Percentiles rank a stretch among this genome's conserved stretches.
These are phyloP conservation scores for Thamnaconus septentrionalis DNA, from an alignment of 2,113 vertebrate genomes.

Conservation along the genomic window DNA sequence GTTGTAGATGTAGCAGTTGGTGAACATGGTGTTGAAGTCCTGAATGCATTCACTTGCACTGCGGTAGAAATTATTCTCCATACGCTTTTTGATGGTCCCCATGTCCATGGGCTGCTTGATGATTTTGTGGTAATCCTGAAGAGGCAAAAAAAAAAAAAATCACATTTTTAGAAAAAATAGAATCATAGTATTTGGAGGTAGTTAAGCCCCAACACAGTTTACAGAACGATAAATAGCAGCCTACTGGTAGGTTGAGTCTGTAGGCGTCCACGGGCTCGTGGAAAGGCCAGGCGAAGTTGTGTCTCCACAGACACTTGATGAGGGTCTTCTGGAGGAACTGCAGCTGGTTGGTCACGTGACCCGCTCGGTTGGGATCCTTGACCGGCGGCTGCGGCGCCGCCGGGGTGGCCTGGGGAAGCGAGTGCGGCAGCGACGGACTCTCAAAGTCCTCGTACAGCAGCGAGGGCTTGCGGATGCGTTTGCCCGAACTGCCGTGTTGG, in stretches of 20 bases:
- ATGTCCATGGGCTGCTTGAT: slow-evolving; percentile 98
- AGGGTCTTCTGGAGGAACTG: slow-evolving; percentile 91
- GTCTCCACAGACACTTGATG: slow-evolving; percentile 90
- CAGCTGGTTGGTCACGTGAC: slow-evolving; percentile 89
- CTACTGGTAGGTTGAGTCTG: slow-evolving; percentile 81
- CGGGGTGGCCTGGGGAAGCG: slow-evolving; percentile 64
- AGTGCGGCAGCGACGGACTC: slow-evolving; percentile 82
- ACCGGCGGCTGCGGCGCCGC: slow-evolving; percentile 74
- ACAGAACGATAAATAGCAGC: slow-evolving; percentile 7
- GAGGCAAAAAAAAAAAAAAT: background rate
- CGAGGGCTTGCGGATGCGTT: slow-evolving; percentile 92
- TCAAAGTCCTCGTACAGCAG: slow-evolving; percentile 92
- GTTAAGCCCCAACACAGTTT: background rate
- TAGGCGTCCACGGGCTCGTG: slow-evolving; percentile 88
- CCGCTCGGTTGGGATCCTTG: slow-evolving; percentile 82
- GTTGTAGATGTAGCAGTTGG: slow-evolving; percentile 67
- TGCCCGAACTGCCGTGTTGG: slow-evolving; percentile 74
- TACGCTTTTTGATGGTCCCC: slow-evolving; percentile 90
- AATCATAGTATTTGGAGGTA: background rate
- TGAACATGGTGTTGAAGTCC: slow-evolving; percentile 98
- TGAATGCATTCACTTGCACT: slow-evolving; percentile 92
- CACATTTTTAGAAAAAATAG: background rate
- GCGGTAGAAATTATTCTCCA: slow-evolving; percentile 92
- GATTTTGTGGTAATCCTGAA: slow-evolving; percentile 94
- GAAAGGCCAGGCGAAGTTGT: slow-evolving; percentile 95